Conservation (phyloP, 2,888 invertebrate genomes). For the Latrodectus hesperus region DNA sequence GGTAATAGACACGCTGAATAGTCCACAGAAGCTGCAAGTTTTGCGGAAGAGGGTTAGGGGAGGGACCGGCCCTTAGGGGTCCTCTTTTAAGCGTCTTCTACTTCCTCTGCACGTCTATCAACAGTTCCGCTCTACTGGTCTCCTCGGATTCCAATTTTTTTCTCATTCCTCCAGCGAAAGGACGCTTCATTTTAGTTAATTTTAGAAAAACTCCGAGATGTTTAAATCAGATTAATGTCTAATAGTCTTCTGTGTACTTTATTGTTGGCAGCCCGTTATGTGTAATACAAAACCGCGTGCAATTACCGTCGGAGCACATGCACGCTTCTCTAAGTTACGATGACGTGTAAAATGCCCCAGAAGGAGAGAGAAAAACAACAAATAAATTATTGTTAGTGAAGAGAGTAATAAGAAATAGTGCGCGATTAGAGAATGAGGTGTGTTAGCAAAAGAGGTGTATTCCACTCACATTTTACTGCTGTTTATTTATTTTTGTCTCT, state of each 20-base stretch:
- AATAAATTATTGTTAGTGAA: not conserved
- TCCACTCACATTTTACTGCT: not conserved
- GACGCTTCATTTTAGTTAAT: not conserved
- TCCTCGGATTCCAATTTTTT: slow-evolving; percentile 25
- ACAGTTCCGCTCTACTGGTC: slow-evolving; percentile 53
- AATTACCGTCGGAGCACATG: slow-evolving; percentile 13
- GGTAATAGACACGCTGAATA: slow-evolving; percentile 65
- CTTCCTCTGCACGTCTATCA: slow-evolving; percentile 60
- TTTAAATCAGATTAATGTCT: slow-evolving; percentile 42
- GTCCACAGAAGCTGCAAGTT: slow-evolving; percentile 50
- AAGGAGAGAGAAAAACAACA: not conserved
- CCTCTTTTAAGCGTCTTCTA: slow-evolving; percentile 31
- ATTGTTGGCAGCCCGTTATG: slow-evolving; percentile 21
- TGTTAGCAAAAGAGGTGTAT: not conserved
- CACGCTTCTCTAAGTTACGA: not conserved
- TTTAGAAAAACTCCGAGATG: slow-evolving; percentile 9
- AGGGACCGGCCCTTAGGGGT: slow-evolving; percentile 6
- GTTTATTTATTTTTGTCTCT: too few relatives aligned
- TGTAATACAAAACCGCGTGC: slow-evolving; percentile 23
- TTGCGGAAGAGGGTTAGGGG: slow-evolving; percentile 24
- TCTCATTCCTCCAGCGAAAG: not conserved
- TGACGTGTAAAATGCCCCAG: not conserved
- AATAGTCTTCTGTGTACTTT: slow-evolving; percentile 37
- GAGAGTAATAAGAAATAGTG: slow-evolving; percentile 8
- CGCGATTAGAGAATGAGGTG: slow-evolving; percentile 2